phyloP scores from a whole-genome alignment of 2,888 invertebrate species.

The Drosophila eohydei region DNA sequence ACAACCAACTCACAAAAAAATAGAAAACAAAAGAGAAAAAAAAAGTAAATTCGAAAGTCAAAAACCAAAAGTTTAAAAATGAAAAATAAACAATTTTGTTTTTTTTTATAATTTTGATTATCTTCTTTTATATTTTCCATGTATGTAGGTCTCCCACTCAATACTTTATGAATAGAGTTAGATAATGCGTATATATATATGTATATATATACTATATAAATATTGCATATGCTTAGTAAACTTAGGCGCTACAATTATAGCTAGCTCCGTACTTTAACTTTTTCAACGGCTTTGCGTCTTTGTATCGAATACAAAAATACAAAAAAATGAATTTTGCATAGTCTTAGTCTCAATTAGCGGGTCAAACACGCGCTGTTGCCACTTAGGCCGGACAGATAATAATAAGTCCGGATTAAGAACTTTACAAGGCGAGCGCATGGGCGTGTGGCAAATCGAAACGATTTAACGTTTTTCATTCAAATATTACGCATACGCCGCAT shows the following conservation, averaged over 20 bases:
- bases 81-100: slow-evolving; percentile 66
- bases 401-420: slow-evolving; percentile 16
- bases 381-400: slow-evolving; percentile 3
- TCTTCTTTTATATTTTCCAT: slow-evolving; percentile 80
- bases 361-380: slow-evolving; percentile 43
- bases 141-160: slow-evolving; percentile 67
- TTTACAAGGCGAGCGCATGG: slow-evolving; percentile 39
- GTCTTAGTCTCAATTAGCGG: slow-evolving; percentile 70
- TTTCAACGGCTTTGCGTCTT: slow-evolving; percentile 43
- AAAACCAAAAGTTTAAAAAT: slow-evolving; percentile 32
- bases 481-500: slow-evolving; percentile 54
- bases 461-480: neutral
- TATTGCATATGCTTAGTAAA: slow-evolving; percentile 73
- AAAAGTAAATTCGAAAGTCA: slow-evolving; percentile 25
- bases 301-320: slow-evolving; percentile 80
- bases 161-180: slow-evolving; percentile 42
- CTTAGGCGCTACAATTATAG: slow-evolving; percentile 56
- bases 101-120: slow-evolving; percentile 75
- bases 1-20: slow-evolving; percentile 55
- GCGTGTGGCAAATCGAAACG: neutral
- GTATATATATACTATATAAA: slow-evolving; percentile 52
- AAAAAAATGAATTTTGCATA: slow-evolving; percentile 73
- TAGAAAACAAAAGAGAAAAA: slow-evolving; percentile 28
- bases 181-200: slow-evolving; percentile 38
- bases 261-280: slow-evolving; percentile 35